phyloP scores from a whole-genome alignment of 2,113 vertebrate species.

The Donacobius atricapilla region DNA sequence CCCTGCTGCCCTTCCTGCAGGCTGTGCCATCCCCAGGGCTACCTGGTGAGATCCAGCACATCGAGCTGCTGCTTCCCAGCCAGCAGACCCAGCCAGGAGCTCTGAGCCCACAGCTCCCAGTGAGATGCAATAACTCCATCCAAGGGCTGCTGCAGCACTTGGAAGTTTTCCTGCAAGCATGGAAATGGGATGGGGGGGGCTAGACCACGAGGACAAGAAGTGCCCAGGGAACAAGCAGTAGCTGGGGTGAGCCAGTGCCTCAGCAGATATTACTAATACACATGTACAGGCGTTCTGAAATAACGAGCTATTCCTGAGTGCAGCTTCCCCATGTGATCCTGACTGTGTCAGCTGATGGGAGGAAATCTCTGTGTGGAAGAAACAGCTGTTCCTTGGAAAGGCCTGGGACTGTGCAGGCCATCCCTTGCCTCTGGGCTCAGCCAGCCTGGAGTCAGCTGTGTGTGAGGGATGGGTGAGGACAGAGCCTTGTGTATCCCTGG shows the following conservation, averaged over 20 bases:
- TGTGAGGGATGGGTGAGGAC: neutral
- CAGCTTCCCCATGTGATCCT: neutral
- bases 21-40: neutral
- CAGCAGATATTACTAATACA: neutral
- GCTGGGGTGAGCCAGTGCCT: neutral
- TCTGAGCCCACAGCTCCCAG: fast-evolving
- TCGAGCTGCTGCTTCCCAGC: fast-evolving
- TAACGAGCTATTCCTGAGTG: neutral
- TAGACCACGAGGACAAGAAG: neutral
- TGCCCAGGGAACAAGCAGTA: neutral
- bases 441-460: neutral
- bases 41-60: neutral
- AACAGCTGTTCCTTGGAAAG: neutral
- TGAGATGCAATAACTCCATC: neutral
- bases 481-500: neutral
- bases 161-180: fast-evolving
- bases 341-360: slow-evolving; percentile 32
- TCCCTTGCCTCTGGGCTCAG: neutral
- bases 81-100: neutral
- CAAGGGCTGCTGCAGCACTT: neutral
- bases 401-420: neutral
- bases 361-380: neutral
- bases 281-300: neutral
- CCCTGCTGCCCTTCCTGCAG: neutral
- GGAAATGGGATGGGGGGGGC: neutral